Evolutionary conservation across 2,888 invertebrate species (phyloP).

Genomic region (Adelphocoris suturalis): DNA sequence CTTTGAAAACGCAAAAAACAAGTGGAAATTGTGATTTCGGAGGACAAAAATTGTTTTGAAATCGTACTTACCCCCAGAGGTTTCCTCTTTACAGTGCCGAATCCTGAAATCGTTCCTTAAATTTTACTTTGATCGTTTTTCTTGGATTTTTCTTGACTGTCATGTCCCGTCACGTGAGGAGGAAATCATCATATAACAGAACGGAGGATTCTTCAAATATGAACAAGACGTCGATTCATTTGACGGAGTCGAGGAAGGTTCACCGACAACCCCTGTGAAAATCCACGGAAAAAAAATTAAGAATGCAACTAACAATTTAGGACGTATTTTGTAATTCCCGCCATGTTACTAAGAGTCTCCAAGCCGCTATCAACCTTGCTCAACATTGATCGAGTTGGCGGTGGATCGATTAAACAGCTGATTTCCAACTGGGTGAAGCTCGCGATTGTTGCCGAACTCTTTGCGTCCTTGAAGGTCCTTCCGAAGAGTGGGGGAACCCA

Average conservation of each 20-base stretch:
- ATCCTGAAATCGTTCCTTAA: neutral
- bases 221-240: neutral
- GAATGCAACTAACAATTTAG: conserved; percentile 40
- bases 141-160: conserved; percentile 18
- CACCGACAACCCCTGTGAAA: neutral
- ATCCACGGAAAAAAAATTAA: neutral
- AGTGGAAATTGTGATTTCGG: no score
- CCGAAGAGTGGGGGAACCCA: conserved; percentile 34
- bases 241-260: neutral
- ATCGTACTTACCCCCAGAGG: neutral
- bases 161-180: neutral
- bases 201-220: neutral
- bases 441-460: conserved; percentile 23
- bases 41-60: neutral
- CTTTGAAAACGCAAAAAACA: no score
- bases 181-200: neutral
- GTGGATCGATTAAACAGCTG: conserved; percentile 61
- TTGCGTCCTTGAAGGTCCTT: conserved; percentile 53
- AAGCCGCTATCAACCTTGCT: conserved; percentile 14
- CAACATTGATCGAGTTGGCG: conserved; percentile 65
- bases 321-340: conserved; percentile 57
- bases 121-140: conserved; percentile 35
- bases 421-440: neutral
- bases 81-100: neutral
- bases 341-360: conserved; percentile 48